Evolutionary conservation across 2,888 invertebrate species (phyloP).

Genomic region (Cephus rjabovi): DNA sequence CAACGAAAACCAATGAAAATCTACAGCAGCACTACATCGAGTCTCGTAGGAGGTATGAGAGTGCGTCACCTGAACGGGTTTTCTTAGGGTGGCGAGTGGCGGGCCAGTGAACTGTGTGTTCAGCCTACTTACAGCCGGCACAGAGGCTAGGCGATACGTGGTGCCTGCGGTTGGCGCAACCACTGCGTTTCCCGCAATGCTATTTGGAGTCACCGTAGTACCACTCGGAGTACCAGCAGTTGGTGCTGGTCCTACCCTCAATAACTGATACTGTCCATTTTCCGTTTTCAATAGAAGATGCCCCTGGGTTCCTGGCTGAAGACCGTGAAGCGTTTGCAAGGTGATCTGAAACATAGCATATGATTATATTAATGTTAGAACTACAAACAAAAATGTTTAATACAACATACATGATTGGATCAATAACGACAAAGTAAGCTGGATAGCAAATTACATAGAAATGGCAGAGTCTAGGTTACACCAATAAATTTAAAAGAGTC

Average conservation of each 20-base stretch:
- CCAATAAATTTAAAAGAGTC: constrained; percentile 24
- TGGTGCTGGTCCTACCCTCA: constrained; percentile 88
- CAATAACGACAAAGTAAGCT: neutral
- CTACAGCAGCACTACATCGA: constrained; percentile 62
- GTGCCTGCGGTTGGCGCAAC: constrained; percentile 67
- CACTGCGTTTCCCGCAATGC: constrained; percentile 59
- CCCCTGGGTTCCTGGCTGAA: constrained; percentile 85
- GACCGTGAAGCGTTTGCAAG: constrained; percentile 86
- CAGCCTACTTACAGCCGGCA: constrained; percentile 86
- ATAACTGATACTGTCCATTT: constrained; percentile 94
- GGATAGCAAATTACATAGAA: neutral
- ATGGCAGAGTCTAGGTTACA: no score
- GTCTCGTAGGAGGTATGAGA: constrained; percentile 60
- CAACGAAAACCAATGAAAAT: constrained; percentile 28
- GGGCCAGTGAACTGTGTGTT: constrained; percentile 72
- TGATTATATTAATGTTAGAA: constrained; percentile 12
- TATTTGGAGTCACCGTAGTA: constrained; percentile 65
- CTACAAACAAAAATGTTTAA: neutral
- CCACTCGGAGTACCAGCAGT: constrained; percentile 68
- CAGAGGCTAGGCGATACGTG: constrained; percentile 86
- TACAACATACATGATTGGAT: constrained; percentile 9
- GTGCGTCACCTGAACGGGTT: constrained; percentile 68
- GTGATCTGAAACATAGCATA: constrained; percentile 77
- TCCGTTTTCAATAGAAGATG: constrained; percentile 96
- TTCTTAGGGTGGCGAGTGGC: constrained; percentile 72